A percentile compares a stretch with the other conserved stretches of the same genome.
Evolutionary conservation across 2,888 invertebrate genomes (phyloP).

Genomic region (Didymodactylos carnosus): DNA sequence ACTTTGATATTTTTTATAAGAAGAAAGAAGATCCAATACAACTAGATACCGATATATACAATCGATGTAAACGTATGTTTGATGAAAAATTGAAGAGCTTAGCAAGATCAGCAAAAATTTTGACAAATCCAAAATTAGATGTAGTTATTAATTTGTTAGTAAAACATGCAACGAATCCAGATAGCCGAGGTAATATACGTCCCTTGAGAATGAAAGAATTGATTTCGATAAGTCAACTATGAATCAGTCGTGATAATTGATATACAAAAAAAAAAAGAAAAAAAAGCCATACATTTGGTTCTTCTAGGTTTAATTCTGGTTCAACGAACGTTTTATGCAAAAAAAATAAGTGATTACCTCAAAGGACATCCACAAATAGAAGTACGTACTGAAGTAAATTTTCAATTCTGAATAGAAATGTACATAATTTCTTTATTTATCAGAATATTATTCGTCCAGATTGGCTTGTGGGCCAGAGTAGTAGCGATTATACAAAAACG

Average conservation of each 20-base stretch:
- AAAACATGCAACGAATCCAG: not conserved
- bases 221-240: too few relatives aligned
- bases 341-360: not conserved
- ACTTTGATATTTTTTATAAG: not conserved
- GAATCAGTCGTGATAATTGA: too few relatives aligned
- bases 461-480: not conserved
- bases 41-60: not conserved
- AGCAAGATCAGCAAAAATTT: not conserved
- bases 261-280: not conserved
- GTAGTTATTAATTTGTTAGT: not conserved
- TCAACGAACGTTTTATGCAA: not conserved
- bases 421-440: not conserved
- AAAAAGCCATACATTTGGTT: too few relatives aligned
- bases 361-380: not conserved
- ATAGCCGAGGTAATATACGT: not conserved
- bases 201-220: too few relatives aligned
- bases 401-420: too few relatives aligned
- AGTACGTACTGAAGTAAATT: not conserved
- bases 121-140: not conserved
- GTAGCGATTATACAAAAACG: not conserved
- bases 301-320: not conserved
- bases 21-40: not conserved
- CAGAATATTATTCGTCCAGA: not conserved
- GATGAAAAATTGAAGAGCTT: not conserved
- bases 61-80: not conserved